A percentile compares a stretch with the other conserved stretches of the same genome.
phyloP scores from a whole-genome alignment of 2,888 invertebrate genomes.

The Boloria selene region DNA sequence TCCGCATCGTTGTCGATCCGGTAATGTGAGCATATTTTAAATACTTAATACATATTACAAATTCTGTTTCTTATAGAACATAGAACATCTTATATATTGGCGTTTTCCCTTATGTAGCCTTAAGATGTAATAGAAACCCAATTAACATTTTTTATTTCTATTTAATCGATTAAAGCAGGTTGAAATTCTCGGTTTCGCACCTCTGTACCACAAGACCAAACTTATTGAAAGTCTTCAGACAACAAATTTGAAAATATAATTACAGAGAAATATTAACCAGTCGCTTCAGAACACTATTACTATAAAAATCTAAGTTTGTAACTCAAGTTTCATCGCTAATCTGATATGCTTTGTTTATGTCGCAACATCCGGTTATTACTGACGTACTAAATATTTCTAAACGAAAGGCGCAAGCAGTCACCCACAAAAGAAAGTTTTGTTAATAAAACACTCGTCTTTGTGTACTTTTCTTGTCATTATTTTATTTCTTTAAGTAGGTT shows the following conservation, averaged over 20 bases:
- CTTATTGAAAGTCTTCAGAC: too few species aligned
- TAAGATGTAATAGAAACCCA: too few species aligned
- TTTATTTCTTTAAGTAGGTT: constrained; percentile 5
- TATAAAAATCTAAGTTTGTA: constrained; percentile 15
- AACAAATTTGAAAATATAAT: too few species aligned
- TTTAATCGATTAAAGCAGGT: too few species aligned
- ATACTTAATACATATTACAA: constrained; percentile 3
- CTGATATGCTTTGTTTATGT: constrained; percentile 33
- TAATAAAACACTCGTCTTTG: neutral
- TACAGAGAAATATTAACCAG: too few species aligned
- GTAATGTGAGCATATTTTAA: constrained; percentile 24
- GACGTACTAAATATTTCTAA: constrained; percentile 23
- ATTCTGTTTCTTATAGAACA: neutral
- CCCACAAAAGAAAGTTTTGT: constrained; percentile 15
- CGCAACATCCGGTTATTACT: constrained; percentile 29
- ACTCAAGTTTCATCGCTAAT: constrained; percentile 25
- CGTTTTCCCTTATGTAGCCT: too few species aligned
- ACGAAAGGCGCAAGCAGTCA: constrained; percentile 26
- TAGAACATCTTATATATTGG: too few species aligned
- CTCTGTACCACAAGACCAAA: too few species aligned
- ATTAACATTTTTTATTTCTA: too few species aligned
- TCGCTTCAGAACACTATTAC: neutral
- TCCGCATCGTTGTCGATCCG: constrained; percentile 25
- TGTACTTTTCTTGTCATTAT: constrained; percentile 17
- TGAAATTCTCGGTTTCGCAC: too few species aligned